phyloP scores from a whole-genome alignment of 2,797 vertebrate genomes.

The Cephalopachus bancanus region DNA sequence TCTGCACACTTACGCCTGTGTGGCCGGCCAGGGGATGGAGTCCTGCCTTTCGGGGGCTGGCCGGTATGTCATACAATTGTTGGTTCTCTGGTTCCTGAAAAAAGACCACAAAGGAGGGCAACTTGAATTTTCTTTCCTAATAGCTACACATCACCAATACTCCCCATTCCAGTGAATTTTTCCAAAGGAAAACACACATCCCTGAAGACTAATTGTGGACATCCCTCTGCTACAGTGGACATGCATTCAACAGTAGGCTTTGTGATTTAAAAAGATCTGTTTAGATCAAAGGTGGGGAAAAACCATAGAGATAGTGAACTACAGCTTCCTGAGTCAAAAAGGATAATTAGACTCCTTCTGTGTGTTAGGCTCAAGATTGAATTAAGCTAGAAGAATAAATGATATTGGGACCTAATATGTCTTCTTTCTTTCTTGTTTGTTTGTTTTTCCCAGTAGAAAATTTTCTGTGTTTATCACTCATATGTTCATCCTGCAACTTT shows the following conservation, averaged over 20 bases:
- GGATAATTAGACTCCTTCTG: not conserved
- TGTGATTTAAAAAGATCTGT: not conserved
- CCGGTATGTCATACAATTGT: conserved; percentile 85
- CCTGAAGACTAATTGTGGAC: not conserved
- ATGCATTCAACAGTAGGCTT: not conserved
- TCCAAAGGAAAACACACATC: not conserved
- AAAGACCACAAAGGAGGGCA: conserved; percentile 47
- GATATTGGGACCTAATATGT: too few species aligned
- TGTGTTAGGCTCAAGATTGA: not conserved
- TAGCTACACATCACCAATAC: not conserved
- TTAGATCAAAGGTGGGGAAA: rapidly evolving
- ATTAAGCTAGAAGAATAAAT: not conserved
- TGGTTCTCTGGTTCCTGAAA: conserved; percentile 77
- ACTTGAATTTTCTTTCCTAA: conserved; percentile 40
- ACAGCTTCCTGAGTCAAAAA: not conserved
- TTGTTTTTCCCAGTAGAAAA: not conserved
- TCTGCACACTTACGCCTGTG: conserved; percentile 64
- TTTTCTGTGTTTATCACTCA: not conserved
- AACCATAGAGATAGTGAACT: not conserved
- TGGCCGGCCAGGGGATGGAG: conserved; percentile 28
- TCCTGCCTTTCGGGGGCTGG: conserved; percentile 77
- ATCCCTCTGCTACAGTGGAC: not conserved
- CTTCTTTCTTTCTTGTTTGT: not conserved
- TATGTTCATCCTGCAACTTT: not conserved
- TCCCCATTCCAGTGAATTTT: not conserved